A percentile compares a stretch with the other conserved stretches of the same genome.
These are phyloP conservation scores for Geotrypetes seraphini DNA, from an alignment of 2,797 vertebrate species.

Conservation along the genomic window DNA sequence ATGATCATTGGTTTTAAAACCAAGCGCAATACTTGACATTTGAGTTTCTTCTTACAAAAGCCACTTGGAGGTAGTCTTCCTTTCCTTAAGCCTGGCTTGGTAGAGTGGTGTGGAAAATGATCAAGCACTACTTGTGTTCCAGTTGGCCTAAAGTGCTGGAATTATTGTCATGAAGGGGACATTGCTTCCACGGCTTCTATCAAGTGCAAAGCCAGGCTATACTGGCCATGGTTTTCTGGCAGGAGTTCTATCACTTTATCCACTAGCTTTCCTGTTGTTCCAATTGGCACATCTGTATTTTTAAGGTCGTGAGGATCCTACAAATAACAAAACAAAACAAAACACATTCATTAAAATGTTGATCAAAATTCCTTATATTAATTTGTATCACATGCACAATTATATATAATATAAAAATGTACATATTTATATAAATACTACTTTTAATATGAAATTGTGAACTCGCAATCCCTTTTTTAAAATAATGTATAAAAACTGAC, in stretches of 20 bases:
- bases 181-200: slow-evolving; percentile 80
- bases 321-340: background rate
- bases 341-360: background rate
- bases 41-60: slow-evolving; percentile 19
- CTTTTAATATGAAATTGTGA: too few species aligned
- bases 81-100: background rate
- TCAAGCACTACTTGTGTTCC: background rate
- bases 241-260: slow-evolving; percentile 79
- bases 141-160: background rate
- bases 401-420: too few species aligned
- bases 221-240: slow-evolving; percentile 89
- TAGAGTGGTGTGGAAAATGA: background rate
- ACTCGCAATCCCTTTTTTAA: too few species aligned
- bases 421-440: too few species aligned
- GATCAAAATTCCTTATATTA: too few species aligned
- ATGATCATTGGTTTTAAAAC: slow-evolving; percentile 27
- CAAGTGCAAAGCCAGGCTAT: slow-evolving; percentile 81
- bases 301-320: slow-evolving; percentile 85
- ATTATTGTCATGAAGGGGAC: slow-evolving; percentile 25
- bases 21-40: slow-evolving; percentile 5
- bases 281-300: slow-evolving; percentile 68
- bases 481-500: too few species aligned
- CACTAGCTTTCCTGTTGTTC: slow-evolving; percentile 70
- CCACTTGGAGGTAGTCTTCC: background rate
- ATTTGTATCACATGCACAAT: too few species aligned